Evolutionary conservation across 2,888 invertebrate species (phyloP), one percentile per base, ranked within the genome.

Genomic region (Tuberolachnus salignus): DNA sequence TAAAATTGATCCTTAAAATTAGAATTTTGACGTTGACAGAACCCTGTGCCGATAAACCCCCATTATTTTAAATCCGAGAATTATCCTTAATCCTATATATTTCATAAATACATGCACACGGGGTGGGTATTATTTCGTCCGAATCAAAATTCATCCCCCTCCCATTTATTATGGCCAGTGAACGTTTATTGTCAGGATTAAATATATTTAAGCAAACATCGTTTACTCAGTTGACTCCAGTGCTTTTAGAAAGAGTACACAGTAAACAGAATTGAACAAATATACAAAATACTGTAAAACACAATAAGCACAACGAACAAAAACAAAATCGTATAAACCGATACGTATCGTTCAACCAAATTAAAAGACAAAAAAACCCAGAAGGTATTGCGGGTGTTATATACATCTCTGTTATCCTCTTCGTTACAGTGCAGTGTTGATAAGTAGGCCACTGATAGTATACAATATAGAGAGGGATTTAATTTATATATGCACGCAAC

Each of bases 141-240:
- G 55, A 75, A 57, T 75, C 66, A 11, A 75, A 75, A 75, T 66
- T 75, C 46, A 75, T 64, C 75, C 73, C 19, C 51, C 71, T 23
- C 44, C 55, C 46, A 75, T 57, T 66, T 75, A 75, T 75, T 66
- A 66, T 46, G 14, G 19, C 46, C 6, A n/a, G 53, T 74, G 53
- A 74, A 74, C 74, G 44, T 74, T 55, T 64, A 74, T 74, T 44
- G 44, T 13, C 34, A 9, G 64, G 74, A 74, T 74, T 74, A 74
- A 74, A 21, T 21, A 53, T 64, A 64, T 73, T 53, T 51, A 26
- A 53, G 13, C 19, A 74, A 53, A 74, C n/a, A 53, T 44, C 23
- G 23, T 44, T 63, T 42, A 21, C 23, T 23, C 23, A 13, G 42
- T 26, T 23, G 64, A 64, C 44, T 74, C 44, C 42, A 23, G 21